Conservation (phyloP, 2,797 vertebrate species). For the Notolepis coatsorum region DNA sequence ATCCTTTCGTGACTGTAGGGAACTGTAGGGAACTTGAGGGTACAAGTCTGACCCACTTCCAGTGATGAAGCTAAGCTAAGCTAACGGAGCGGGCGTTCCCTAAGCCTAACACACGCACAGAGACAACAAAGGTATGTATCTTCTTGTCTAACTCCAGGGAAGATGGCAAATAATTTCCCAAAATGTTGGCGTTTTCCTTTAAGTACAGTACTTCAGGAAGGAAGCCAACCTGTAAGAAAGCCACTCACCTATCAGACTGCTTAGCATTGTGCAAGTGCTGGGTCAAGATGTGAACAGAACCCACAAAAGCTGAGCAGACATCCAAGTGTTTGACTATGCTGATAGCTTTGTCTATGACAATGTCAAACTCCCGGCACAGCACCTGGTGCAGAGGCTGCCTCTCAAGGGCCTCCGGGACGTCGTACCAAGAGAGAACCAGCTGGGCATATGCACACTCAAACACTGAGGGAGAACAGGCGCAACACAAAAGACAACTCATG, state of each 20-base stretch:
- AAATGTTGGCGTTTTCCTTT: too few relatives aligned
- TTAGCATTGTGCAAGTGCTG: slow-evolving; percentile 79
- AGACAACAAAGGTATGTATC: too few relatives aligned
- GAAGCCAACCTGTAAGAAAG: too few relatives aligned
- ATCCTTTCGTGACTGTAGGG: too few relatives aligned
- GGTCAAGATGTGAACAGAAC: slow-evolving; percentile 79
- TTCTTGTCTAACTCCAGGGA: too few relatives aligned
- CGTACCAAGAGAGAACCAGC: slow-evolving; percentile 79
- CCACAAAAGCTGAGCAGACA: slow-evolving; percentile 67
- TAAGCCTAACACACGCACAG: too few relatives aligned
- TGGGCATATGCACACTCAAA: slow-evolving; percentile 80
- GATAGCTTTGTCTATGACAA: slow-evolving; percentile 70
- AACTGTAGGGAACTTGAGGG: too few relatives aligned
- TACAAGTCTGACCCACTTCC: too few relatives aligned
- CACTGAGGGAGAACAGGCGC: slow-evolving; percentile 70
- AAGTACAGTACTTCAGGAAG: too few relatives aligned
- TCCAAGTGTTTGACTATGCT: slow-evolving; percentile 68
- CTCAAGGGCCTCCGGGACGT: slow-evolving; percentile 61
- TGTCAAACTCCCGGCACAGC: slow-evolving; percentile 75
- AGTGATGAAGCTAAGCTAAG: too few relatives aligned
- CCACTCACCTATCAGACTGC: slow-evolving; percentile 75
- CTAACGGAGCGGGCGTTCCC: too few relatives aligned
- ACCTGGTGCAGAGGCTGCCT: slow-evolving; percentile 76
- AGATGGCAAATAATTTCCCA: too few relatives aligned
- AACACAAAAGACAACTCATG: slow-evolving; percentile 10